These are phyloP conservation scores for Oxyura jamaicensis DNA, from an alignment of 2,113 vertebrate genomes.

Conservation along the genomic window DNA sequence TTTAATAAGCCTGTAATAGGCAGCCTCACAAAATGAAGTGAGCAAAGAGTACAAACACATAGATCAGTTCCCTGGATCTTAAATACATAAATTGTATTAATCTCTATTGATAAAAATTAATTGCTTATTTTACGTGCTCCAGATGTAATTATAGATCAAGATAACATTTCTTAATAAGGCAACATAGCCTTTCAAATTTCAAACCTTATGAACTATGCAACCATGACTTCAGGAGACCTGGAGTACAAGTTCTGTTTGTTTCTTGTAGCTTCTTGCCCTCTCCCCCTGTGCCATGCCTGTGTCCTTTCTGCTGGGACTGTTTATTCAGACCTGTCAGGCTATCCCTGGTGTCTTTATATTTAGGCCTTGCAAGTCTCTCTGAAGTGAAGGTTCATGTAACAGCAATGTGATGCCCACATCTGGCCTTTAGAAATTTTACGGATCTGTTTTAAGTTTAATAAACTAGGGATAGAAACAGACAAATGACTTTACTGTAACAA, in stretches of 20 bases:
- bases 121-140: slow-evolving; percentile 56
- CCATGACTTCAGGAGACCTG: not conserved
- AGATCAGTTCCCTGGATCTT: slow-evolving; percentile 68
- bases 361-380: not conserved
- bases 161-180: slow-evolving; percentile 31
- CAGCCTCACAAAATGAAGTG: slow-evolving; percentile 64
- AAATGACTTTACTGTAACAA: not conserved
- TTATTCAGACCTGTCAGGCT: fast-evolving
- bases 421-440: not conserved
- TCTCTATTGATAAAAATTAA: slow-evolving; percentile 68
- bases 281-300: fast-evolving
- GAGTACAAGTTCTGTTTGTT: not conserved
- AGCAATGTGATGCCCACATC: not conserved
- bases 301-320: not conserved
- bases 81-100: slow-evolving; percentile 63
- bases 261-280: not conserved
- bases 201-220: not conserved
- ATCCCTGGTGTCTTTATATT: not conserved
- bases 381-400: not conserved
- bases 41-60: slow-evolving; percentile 56
- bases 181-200: slow-evolving; percentile 10
- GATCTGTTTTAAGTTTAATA: not conserved
- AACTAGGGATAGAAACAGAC: not conserved
- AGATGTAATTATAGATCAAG: slow-evolving; percentile 57
- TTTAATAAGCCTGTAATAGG: slow-evolving; percentile 65